These are phyloP conservation scores for Fratercula arctica DNA, from an alignment of 2,797 vertebrate genomes.

Conservation along the genomic window DNA sequence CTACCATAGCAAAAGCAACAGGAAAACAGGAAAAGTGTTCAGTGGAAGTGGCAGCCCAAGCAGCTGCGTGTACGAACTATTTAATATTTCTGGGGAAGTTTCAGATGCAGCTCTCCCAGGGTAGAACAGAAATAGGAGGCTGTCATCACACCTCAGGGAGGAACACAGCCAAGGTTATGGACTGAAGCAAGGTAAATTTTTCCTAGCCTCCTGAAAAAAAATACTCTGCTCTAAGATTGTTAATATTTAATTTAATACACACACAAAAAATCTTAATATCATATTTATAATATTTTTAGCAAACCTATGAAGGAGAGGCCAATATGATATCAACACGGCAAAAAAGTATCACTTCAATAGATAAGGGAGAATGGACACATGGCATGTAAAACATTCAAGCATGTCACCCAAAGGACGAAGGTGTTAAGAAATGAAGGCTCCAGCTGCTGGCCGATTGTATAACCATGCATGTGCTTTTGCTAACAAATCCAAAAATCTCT, in stretches of 20 bases:
- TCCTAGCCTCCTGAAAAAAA: background rate
- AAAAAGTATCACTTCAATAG: background rate
- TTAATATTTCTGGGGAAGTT: background rate
- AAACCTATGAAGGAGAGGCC: background rate
- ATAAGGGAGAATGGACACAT: background rate
- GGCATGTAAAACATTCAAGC: background rate
- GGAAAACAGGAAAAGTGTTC: background rate
- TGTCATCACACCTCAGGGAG: background rate
- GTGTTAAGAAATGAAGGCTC: background rate
- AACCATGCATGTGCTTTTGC: background rate
- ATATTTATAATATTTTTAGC: background rate
- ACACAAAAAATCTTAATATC: background rate
- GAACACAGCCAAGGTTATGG: background rate
- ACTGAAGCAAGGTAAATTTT: background rate
- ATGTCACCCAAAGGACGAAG: background rate
- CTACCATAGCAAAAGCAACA: background rate
- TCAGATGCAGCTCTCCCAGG: background rate
- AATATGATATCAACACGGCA: background rate
- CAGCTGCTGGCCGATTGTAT: background rate
- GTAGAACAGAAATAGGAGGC: background rate
- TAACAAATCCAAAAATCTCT: background rate
- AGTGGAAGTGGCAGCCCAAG: slow-evolving; percentile 11
- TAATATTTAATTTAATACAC: background rate
- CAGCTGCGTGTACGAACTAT: background rate
- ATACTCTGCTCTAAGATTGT: background rate